Base-by-base conservation (phyloP, 2,113 vertebrate species). In the human (Homo sapiens) region DNA sequence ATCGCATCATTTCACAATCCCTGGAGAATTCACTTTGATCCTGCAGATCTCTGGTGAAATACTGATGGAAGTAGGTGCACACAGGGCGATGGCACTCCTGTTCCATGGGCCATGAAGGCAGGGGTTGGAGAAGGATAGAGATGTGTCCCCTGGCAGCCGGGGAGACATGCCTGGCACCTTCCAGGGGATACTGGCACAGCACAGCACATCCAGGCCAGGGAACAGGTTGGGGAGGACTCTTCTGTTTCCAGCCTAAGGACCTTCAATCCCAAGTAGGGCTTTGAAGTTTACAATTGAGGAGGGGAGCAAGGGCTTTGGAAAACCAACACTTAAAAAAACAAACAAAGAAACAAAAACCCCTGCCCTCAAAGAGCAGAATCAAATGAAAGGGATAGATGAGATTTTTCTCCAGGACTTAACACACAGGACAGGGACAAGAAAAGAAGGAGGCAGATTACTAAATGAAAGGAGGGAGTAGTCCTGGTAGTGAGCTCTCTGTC, bases 11-110 rank as follows among this genome's bases (percentile, higher is more conserved):
- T 35, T 48, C 18, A 25, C 78, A n/a, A 50, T 40, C 25, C 43
- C 12, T 0, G 4, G 45, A n/a, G 25, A 1, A 5, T 7, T 25
- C 32, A 0, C 8, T 6, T 23, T 1, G 27, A 59, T 6, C 66
- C 50, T 1, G 1, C 27, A 35, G 40, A 6, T 45, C 38, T 23
- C 72, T 20, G 7, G 27, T 30, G 43, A 61, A 40, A 48, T 0
- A 30, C 2, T 7, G 83, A 61, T 4, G 4, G 70, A 25, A 35
- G 73, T 0, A 22, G 30, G 45, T 38, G 20, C 22, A 13, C 43
- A 61, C 73, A 30, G 43, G 81, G 45, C 13, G 1, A 45, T 23
- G 4, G 9, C 22, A 38, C 25, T 25, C 30, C 48, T n/a, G 2
- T 8, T 25, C 43, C 22, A 0, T 1, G 35, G 75, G 18, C 55